Conservation (phyloP, 2,888 invertebrate genomes). For the Plebejus melissa region DNA sequence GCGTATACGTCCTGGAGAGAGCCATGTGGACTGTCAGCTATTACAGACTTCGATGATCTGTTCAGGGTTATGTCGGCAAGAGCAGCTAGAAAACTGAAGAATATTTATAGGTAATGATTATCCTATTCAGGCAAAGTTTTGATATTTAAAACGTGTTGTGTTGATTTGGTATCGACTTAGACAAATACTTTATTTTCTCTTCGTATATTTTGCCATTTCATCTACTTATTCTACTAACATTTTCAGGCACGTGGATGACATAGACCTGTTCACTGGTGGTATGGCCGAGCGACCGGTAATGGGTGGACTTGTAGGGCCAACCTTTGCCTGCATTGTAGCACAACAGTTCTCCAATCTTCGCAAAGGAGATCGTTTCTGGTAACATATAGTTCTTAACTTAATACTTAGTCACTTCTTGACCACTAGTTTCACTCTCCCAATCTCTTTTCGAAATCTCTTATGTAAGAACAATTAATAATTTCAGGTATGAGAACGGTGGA, state of each 20-base stretch:
- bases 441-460: not conserved
- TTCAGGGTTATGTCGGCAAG: constrained; percentile 82
- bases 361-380: constrained; percentile 89
- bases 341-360: constrained; percentile 89
- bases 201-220: not conserved
- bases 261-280: constrained; percentile 91
- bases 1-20: constrained; percentile 89
- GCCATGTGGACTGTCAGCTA: constrained; percentile 85
- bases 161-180: not conserved
- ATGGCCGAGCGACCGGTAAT: constrained; percentile 89
- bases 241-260: constrained; percentile 84
- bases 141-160: not conserved
- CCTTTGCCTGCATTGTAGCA: constrained; percentile 92
- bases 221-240: constrained; percentile 33
- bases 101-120: constrained; percentile 71
- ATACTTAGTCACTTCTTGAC: not conserved
- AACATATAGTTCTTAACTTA: constrained; percentile 19
- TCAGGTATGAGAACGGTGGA: constrained; percentile 87
- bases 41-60: constrained; percentile 85
- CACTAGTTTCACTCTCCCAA: not conserved
- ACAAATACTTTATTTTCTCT: not conserved
- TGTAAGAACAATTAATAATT: constrained; percentile 33
- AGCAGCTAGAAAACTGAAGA: constrained; percentile 80
- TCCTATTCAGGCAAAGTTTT: not conserved
- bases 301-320: constrained; percentile 90